A percentile compares a stretch with the other conserved stretches of the same genome.
phyloP scores from a whole-genome alignment of 2,888 invertebrate genomes.

The Anarsia innoxiella region DNA sequence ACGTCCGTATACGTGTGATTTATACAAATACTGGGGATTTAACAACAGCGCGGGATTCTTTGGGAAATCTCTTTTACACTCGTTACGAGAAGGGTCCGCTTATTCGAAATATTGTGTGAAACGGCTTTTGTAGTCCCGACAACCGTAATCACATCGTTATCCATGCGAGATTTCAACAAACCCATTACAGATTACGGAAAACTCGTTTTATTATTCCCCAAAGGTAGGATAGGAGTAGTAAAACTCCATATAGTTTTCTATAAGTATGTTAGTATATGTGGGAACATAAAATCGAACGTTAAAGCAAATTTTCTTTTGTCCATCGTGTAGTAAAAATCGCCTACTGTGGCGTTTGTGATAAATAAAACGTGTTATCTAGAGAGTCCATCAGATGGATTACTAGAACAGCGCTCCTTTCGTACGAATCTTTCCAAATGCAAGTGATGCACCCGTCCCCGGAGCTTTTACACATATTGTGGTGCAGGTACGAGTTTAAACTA shows the following conservation, averaged over 20 bases:
- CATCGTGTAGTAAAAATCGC: slow-evolving; percentile 2
- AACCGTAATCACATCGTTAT: slow-evolving; percentile 17
- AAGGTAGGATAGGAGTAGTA: slow-evolving; percentile 10
- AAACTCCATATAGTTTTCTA: slow-evolving; percentile 6
- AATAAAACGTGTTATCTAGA: slow-evolving; percentile 9
- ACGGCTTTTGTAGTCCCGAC: slow-evolving; percentile 15
- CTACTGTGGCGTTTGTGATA: background rate
- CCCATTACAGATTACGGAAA: slow-evolving; percentile 13
- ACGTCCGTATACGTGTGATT: slow-evolving; percentile 35
- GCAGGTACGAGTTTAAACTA: background rate
- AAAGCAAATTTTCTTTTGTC: slow-evolving; percentile 12
- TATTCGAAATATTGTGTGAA: slow-evolving; percentile 25
- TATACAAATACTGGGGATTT: slow-evolving; percentile 39
- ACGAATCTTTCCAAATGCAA: slow-evolving; percentile 38
- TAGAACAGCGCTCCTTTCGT: slow-evolving; percentile 25
- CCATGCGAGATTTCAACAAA: slow-evolving; percentile 8
- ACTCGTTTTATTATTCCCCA: slow-evolving; percentile 17
- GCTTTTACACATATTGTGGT: slow-evolving; percentile 49
- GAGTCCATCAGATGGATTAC: slow-evolving; percentile 45
- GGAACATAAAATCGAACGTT: slow-evolving; percentile 2
- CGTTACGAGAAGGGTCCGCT: slow-evolving; percentile 28
- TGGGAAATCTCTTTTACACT: slow-evolving; percentile 35
- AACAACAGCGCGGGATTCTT: slow-evolving; percentile 33
- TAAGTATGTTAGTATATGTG: too few species aligned
- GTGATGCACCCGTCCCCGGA: slow-evolving; percentile 33